Base-by-base conservation (phyloP, 2,113 vertebrate genomes). In the Cyrtonyx montezumae region DNA sequence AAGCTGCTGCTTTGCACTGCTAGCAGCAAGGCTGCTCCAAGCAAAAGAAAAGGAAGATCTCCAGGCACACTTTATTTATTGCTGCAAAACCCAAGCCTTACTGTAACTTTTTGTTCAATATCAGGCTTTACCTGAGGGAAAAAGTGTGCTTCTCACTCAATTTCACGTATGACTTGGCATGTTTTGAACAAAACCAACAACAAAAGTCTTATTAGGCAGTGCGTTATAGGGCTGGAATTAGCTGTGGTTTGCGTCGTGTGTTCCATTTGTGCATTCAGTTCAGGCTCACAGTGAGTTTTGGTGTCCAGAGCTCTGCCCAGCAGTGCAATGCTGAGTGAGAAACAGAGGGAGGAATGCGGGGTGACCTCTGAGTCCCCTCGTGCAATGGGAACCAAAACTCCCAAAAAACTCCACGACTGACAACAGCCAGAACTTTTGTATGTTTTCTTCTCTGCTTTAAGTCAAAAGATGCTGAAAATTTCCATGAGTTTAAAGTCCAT, bases 391-490 rank as follows among this genome's bases (percentile, higher is more conserved):
- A 51, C 25, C 63, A 65, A 34, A 86, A 55, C 19, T 49, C 30
- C 49, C 22, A 1, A 9, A 53, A 62, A 28, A 22, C 16, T 67
- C 20, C 53, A 30, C 28, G 9, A 6, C 0, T 0, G 4, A 53
- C 51, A 81, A 77, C 51, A 36, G 46, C 26, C 45, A 63, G 61
- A 43, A 78, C 51, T 68, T 63, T 9, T 34, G 17, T 8, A 16
- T 42, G 1, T 2, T 26, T 30, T 40, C 70, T 53, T 66, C 45
- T 62, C 36, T 37, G 5, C 74, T 70, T 56, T 34, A n/a, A 59
- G 13, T 81, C 71, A n/a, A 32, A 66, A 80, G 61, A 66, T 2
- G 3, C 34, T 81, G 25, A 16, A 90, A 46, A 6, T 43, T 20
- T 68, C 70, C 5, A 4, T 48, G 75, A 32, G 9, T 63, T 59